Percentiles rank a stretch among this genome's conserved stretches.
phyloP scores from a whole-genome alignment of 2,797 vertebrate genomes.

The Malurus leucopterus region DNA sequence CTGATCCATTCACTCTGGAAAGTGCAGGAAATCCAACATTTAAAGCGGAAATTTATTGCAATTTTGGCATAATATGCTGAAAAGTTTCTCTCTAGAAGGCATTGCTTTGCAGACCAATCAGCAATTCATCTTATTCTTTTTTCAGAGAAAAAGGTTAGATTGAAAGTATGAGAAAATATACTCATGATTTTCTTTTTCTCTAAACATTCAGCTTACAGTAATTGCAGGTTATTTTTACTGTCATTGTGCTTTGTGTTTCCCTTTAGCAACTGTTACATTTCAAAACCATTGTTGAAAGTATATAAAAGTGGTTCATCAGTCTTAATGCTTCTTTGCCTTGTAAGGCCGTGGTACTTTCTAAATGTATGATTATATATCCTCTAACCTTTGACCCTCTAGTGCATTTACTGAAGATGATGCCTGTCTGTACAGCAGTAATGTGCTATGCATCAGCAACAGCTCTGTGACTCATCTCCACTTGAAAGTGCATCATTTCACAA shows the following conservation, averaged over 20 bases:
- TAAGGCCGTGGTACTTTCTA: background rate
- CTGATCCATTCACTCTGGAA: background rate
- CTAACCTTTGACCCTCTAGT: background rate
- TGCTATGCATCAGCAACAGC: background rate
- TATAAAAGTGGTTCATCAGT: background rate
- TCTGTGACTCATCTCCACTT: background rate
- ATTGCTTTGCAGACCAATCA: background rate
- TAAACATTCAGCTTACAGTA: background rate
- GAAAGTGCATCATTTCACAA: background rate
- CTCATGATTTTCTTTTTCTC: background rate
- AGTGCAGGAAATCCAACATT: background rate
- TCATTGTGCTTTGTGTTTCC: background rate
- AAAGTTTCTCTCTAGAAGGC: background rate
- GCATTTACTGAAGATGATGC: rapidly evolving
- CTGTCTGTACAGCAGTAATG: background rate
- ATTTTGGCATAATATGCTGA: background rate
- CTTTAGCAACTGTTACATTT: background rate
- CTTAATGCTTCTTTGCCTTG: background rate
- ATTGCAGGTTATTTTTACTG: background rate
- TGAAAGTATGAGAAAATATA: background rate
- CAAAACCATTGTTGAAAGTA: background rate
- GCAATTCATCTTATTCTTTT: background rate
- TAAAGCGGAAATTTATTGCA: background rate
- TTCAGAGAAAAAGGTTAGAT: background rate
- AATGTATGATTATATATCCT: background rate